phyloP scores from a whole-genome alignment of 2,797 vertebrate genomes.

The Monodelphis domestica region DNA sequence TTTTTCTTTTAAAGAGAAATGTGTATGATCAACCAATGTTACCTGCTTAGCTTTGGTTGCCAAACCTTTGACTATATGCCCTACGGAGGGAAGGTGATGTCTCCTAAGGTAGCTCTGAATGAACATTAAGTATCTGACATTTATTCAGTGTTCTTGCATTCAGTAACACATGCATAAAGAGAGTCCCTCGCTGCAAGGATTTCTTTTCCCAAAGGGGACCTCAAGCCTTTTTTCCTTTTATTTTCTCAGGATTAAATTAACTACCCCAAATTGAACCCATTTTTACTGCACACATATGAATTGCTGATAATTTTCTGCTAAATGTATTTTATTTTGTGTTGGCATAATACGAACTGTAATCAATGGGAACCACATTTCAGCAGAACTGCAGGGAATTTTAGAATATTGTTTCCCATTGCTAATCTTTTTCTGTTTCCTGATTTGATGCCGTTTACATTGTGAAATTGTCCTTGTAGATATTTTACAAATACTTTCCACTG shows the following conservation, averaged over 20 bases:
- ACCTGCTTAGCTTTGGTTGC: background rate
- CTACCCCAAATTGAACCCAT: constrained; percentile 20
- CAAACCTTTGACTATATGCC: background rate
- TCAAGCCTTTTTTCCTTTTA: constrained; percentile 27
- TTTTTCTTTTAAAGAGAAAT: background rate
- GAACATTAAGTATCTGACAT: background rate
- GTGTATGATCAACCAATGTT: background rate
- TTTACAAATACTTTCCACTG: constrained; percentile 12
- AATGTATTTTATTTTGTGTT: constrained; percentile 61
- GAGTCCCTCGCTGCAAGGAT: background rate
- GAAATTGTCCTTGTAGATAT: constrained; percentile 35
- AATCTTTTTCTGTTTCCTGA: constrained; percentile 39
- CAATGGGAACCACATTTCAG: constrained; percentile 4
- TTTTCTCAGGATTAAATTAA: constrained; percentile 35
- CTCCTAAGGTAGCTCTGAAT: background rate
- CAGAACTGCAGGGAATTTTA: constrained; percentile 16
- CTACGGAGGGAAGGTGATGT: constrained; percentile 3
- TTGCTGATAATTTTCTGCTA: constrained; percentile 45
- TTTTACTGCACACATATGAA: constrained; percentile 19
- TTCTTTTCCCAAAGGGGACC: constrained; percentile 18
- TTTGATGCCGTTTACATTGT: constrained; percentile 10
- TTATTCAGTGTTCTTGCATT: constrained; percentile 20
- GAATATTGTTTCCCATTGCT: constrained; percentile 27
- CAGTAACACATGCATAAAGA: constrained; percentile 17
- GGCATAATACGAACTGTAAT: constrained; percentile 28